Evolutionary conservation across 2,888 invertebrate genomes (phyloP), one percentile per base, ranked within the genome.

Genomic region (Alcis repandata): DNA sequence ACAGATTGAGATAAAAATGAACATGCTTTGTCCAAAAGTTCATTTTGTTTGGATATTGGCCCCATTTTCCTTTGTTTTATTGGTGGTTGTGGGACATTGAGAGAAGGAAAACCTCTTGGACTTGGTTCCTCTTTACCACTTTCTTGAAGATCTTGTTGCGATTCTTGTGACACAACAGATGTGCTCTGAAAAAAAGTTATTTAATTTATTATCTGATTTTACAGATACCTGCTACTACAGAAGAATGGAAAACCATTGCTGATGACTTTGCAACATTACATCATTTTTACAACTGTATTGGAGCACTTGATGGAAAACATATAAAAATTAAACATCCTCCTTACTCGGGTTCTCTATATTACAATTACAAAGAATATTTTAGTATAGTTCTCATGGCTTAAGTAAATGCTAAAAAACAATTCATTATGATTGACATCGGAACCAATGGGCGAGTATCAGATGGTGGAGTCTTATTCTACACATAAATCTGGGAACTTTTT

Each of bases 271-370:
- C 11, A 43, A 45, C 32, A 41, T 43, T 32, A 20, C 36, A 43
- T 41, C 22, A 59, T 17, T 57, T 63, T 17, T 43, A 41, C 22
- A 63, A 59, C 15, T 64, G 59, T 20, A 10, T 56, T 22, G 60
- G 65, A n/a, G 57, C 60, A 9, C 15, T 65, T 20, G 65, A 65
- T 60, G 60, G 65, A 2, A 65, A 59, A 43, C 59, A 65, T 45
- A 22, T 60, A 3, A 15, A 10, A 36, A 56, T 64, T 49, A 10
- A 36, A 56, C 10, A 40, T 17, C 59, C 64, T 22, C 41, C 7
- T 17, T 15, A 59, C 33, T 49, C 54, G 20, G 64, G 64, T n/a
- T 54, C 54, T 36, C 17, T 33, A n/a, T 59, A 64, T 48, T 64
- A 56, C 20, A 64, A 64, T 36, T 59, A 64, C 48, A 64, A 64